phyloP scores from a whole-genome alignment of 2,888 invertebrate genomes.

The Ellobium chinense region DNA sequence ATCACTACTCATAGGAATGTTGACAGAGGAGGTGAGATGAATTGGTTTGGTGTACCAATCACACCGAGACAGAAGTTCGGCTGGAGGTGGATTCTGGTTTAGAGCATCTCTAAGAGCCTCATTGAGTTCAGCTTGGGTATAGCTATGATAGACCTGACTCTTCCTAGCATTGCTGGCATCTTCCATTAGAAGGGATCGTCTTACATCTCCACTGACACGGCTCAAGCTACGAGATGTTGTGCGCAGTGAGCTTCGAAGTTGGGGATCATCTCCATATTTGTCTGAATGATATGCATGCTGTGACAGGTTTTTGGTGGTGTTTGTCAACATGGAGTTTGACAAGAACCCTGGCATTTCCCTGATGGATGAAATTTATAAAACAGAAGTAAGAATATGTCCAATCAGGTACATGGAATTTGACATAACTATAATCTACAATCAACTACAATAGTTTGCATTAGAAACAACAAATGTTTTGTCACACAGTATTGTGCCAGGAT shows the following conservation, averaged over 20 bases:
- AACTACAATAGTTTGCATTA: neutral
- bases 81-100: constrained; percentile 9
- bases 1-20: constrained; percentile 43
- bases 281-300: constrained; percentile 44
- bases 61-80: neutral
- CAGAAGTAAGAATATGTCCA: neutral
- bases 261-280: constrained; percentile 46
- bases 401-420: neutral
- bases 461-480: neutral
- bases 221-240: constrained; percentile 36
- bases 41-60: constrained; percentile 40
- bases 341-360: constrained; percentile 44
- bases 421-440: neutral
- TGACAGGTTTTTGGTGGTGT: constrained; percentile 44
- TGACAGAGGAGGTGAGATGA: constrained; percentile 19
- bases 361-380: neutral
- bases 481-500: too few species aligned
- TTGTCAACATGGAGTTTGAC: constrained; percentile 47
- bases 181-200: constrained; percentile 36
- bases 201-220: constrained; percentile 39
- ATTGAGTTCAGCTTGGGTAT: constrained; percentile 6
- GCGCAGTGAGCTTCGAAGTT: constrained; percentile 43
- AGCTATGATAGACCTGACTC: neutral
- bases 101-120: constrained; percentile 13
- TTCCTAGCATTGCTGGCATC: constrained; percentile 16